Base-by-base conservation (phyloP, 2,797 vertebrate genomes). In the Stomatorhinus walkeri region DNA sequence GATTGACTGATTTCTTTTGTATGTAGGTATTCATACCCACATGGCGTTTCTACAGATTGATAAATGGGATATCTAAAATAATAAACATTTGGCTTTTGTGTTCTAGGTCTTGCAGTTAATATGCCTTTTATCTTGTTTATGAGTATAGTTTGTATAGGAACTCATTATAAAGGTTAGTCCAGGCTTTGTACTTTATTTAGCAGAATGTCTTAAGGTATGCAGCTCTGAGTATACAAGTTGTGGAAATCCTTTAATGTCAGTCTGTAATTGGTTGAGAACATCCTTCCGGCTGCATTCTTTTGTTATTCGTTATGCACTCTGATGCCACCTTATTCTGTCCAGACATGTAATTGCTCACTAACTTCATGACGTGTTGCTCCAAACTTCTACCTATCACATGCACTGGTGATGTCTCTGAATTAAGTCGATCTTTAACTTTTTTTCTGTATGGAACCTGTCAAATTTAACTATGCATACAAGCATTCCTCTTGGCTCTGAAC, bases 51-150 rank as follows among this genome's bases (percentile, higher is more conserved):
- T n/a, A 28, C 6, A 10, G n/a, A 19, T 46, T 46, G 8, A 84
- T 84, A 49, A n/a, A n/a, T 48, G 79, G 43, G 43, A 83, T 49
- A 83, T 83, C 46, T 43, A 83, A 83, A 83, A 83, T 83, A 46
- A 83, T 49, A 46, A 48, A 84, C 19, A 84, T 22, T 40, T 79
- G 32, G 72, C 5, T 79, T 85, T 32, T 52, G 22, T 85, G 76
- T 10, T 85, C 49, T 32, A 28, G 83, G 24, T 85, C 4, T 52
- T 51, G 48, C 4, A 22, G 40, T 79, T 8, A 79, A 46, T 85
- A 28, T 12, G 12, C 48, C 8, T 85, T 85, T 85, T 51, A 19
- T 85, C 83, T 85, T 51, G 83, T 85, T 59, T 32, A 40, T n/a
- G 19, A 5, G 28, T 87, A 40, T 10, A 36, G 32, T 22, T 36